phyloP scores from a whole-genome alignment of 2,113 vertebrate species.

The Trachemys scripta region DNA sequence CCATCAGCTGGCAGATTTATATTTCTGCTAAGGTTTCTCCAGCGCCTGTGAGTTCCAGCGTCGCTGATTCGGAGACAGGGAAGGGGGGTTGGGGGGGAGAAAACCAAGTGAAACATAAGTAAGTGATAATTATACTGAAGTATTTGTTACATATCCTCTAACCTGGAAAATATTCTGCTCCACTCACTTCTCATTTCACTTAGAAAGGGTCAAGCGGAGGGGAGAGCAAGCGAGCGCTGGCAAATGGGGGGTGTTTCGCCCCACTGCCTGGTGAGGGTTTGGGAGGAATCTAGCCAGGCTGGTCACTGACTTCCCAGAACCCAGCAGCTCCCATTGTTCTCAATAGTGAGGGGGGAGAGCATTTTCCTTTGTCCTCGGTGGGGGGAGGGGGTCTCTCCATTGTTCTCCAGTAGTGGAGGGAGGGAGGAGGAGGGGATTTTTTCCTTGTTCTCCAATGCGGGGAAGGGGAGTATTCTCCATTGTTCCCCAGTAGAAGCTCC shows the following conservation, averaged over 20 bases:
- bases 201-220: neutral
- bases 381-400: neutral
- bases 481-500: neutral
- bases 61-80: neutral
- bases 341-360: neutral
- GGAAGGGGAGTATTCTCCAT: neutral
- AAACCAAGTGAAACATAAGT: conserved; percentile 71
- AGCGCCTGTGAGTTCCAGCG: neutral
- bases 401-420: neutral
- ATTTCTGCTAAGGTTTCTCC: neutral
- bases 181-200: neutral
- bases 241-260: neutral
- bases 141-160: conserved; percentile 50
- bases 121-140: conserved; percentile 77
- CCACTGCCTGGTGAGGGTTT: neutral
- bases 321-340: neutral
- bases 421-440: neutral
- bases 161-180: conserved; percentile 70
- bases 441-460: neutral
- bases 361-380: neutral
- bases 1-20: neutral
- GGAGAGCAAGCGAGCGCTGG: neutral
- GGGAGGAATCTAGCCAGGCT: neutral
- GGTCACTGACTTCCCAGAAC: neutral
- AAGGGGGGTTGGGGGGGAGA: conserved; percentile 19